Percentiles rank a stretch among this genome's conserved stretches.
Conservation (phyloP, 2,113 vertebrate species). For the Castor canadensis region DNA sequence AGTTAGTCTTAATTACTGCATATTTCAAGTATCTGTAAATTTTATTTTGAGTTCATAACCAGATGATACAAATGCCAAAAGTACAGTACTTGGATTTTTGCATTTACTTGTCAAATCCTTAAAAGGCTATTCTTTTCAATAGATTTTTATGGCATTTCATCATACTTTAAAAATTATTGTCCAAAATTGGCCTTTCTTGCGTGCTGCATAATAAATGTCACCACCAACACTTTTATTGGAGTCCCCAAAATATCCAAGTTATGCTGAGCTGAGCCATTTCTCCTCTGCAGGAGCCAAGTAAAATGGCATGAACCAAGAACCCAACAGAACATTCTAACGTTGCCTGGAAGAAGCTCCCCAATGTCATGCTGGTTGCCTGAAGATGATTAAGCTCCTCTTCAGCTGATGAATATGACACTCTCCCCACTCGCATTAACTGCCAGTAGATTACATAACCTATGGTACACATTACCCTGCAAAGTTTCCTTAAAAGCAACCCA, state of each 20-base stretch:
- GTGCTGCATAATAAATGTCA: not conserved
- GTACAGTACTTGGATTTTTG: not conserved
- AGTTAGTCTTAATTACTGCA: not conserved
- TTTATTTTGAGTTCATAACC: not conserved
- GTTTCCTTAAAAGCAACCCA: not conserved
- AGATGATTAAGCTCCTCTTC: not conserved
- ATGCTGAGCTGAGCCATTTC: not conserved
- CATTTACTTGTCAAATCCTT: conserved; percentile 21
- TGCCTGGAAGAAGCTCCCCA: not conserved
- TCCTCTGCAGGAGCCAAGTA: not conserved
- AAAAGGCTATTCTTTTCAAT: not conserved
- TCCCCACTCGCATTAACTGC: not conserved
- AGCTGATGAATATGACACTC: not conserved
- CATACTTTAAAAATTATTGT: not conserved
- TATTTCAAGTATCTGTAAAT: not conserved
- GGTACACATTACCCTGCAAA: not conserved
- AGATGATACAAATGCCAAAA: not conserved
- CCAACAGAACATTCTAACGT: not conserved
- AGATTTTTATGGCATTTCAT: not conserved
- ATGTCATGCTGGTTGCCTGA: not conserved
- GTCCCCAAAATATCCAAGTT: not conserved
- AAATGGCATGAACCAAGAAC: not conserved
- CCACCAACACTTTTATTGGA: not conserved
- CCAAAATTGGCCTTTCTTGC: not conserved
- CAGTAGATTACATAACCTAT: not conserved